Evolutionary conservation across 1,140 invertebrate species (phyloP).

Genomic region (Macrotrachela quadricornifera): DNA sequence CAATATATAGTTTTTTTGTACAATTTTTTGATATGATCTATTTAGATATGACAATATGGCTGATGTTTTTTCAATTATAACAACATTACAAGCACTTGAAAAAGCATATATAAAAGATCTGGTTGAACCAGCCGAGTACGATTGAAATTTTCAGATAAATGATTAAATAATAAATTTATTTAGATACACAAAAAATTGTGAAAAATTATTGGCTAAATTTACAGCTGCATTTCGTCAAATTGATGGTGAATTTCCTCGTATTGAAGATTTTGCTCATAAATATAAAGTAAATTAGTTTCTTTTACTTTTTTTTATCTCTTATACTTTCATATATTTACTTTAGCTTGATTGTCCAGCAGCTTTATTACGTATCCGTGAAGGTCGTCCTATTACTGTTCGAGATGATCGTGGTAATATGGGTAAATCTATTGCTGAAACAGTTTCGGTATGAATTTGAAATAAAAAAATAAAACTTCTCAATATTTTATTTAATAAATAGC

Average conservation of each 20-base stretch:
- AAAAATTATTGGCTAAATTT: slow-evolving; percentile 81
- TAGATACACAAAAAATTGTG: slow-evolving; percentile 89
- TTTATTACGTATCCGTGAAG: slow-evolving; percentile 83
- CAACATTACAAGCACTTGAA: slow-evolving; percentile 84
- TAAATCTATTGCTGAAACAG: slow-evolving; percentile 95
- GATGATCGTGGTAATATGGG: slow-evolving; percentile 97
- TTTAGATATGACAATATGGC: slow-evolving; percentile 81
- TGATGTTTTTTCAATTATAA: slow-evolving; percentile 86
- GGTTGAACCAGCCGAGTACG: slow-evolving; percentile 43
- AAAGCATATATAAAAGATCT: slow-evolving; percentile 95
- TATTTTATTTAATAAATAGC: slow-evolving; percentile 25
- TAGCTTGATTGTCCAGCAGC: slow-evolving; percentile 84
- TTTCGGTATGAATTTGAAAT: slow-evolving; percentile 47
- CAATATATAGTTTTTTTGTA: not conserved
- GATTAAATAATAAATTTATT: slow-evolving; percentile 37
- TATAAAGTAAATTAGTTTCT: slow-evolving; percentile 41
- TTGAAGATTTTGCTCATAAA: slow-evolving; percentile 73
- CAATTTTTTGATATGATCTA: slow-evolving; percentile 3
- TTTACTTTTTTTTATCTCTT: not conserved
- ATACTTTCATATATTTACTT: not conserved
- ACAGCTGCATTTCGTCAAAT: slow-evolving; percentile 89
- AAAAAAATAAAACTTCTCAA: not conserved
- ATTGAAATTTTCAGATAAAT: slow-evolving; percentile 8
- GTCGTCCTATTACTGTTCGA: slow-evolving; percentile 88
- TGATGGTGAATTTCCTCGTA: slow-evolving; percentile 66